Evolutionary conservation across 2,888 invertebrate genomes (phyloP).

Genomic region (Seladonia tumulorum): DNA sequence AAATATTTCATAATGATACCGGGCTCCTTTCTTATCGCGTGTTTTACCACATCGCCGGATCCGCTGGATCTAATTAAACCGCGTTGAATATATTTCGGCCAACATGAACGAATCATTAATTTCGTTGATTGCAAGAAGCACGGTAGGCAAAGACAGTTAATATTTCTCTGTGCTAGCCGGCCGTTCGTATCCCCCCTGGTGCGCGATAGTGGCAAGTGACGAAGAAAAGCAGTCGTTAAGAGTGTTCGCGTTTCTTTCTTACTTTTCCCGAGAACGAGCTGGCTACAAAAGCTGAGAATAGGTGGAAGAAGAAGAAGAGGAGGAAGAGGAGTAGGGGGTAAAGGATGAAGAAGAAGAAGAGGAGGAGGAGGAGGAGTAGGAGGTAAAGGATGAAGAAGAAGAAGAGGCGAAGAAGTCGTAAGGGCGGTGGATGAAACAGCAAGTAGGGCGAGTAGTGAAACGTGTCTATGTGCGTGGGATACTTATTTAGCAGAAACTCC

Average conservation of each 20-base stretch:
- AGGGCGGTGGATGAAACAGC: conserved; percentile 40
- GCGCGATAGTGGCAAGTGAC: conserved; percentile 49
- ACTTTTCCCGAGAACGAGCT: conserved; percentile 48
- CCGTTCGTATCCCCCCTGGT: conserved; percentile 11
- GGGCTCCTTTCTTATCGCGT: conserved; percentile 36
- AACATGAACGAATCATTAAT: conserved; percentile 68
- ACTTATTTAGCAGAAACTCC: conserved; percentile 65
- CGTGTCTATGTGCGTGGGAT: conserved; percentile 70
- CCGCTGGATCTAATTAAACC: conserved; percentile 54
- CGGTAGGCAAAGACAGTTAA: conserved; percentile 50
- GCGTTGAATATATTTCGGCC: conserved; percentile 40
- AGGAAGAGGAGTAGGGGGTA: background rate
- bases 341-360: background rate
- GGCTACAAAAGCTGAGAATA: conserved; percentile 6
- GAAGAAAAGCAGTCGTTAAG: conserved; percentile 71
- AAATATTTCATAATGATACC: conserved; percentile 27
- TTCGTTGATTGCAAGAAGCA: conserved; percentile 64
- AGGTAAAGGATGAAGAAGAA: background rate
- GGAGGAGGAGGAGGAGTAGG: conserved; percentile 6
- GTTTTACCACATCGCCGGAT: conserved; percentile 14
- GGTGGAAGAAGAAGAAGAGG: conserved; percentile 33
- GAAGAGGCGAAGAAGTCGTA: conserved; percentile 19
- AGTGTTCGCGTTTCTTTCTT: conserved; percentile 61
- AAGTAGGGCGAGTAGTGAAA: conserved; percentile 67
- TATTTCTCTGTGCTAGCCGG: conserved; percentile 42